A percentile compares a stretch with the other conserved stretches of the same genome.
These are phyloP conservation scores for Tauraco hartlaubi DNA, from an alignment of 2,797 vertebrate species.

Conservation along the genomic window DNA sequence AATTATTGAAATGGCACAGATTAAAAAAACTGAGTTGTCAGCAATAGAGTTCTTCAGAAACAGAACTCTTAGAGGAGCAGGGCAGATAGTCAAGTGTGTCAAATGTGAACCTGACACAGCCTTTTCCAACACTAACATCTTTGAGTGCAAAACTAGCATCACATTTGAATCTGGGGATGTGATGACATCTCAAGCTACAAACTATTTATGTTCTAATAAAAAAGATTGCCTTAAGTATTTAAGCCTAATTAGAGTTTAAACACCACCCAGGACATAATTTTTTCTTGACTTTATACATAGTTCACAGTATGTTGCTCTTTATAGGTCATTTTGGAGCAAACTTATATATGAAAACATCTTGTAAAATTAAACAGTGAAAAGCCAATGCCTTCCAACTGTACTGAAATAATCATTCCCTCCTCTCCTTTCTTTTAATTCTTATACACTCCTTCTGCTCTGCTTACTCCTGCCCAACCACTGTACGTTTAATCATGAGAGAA, in stretches of 20 bases:
- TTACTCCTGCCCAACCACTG: neutral
- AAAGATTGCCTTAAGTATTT: neutral
- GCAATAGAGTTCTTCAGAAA: neutral
- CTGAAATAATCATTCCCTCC: neutral
- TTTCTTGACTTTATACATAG: neutral
- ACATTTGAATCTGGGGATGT: neutral
- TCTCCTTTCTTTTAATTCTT: neutral
- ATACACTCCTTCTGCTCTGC: neutral
- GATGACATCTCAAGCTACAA: neutral
- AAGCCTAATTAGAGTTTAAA: neutral
- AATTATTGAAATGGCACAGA: neutral
- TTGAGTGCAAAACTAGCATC: neutral
- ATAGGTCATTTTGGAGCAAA: neutral
- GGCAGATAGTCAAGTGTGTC: neutral
- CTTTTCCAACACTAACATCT: neutral
- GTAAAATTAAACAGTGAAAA: neutral
- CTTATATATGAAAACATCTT: neutral
- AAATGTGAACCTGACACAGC: neutral
- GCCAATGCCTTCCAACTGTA: neutral
- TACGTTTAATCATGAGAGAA: neutral
- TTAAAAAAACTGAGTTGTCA: neutral
- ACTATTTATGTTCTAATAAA: neutral
- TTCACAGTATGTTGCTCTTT: neutral
- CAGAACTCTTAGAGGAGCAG: neutral
- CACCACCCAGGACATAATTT: neutral